phyloP scores from a whole-genome alignment of 2,797 vertebrate genomes.

The Notolepis coatsorum region DNA sequence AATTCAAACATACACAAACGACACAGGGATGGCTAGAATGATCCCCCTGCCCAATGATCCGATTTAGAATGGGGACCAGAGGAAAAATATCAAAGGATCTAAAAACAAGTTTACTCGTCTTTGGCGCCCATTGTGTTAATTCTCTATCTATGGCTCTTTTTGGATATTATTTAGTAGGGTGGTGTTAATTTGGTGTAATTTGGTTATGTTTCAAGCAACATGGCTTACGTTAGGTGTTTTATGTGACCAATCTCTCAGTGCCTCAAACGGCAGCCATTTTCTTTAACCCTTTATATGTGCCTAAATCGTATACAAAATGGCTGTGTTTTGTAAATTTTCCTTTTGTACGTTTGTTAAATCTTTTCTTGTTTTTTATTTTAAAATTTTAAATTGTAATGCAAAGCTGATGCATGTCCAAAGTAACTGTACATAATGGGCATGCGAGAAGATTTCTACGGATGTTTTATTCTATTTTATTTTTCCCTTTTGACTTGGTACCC shows the following conservation, averaged over 20 bases:
- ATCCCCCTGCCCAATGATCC: too few species aligned
- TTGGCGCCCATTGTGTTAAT: too few species aligned
- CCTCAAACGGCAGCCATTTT: slow-evolving; percentile 15
- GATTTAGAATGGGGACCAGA: too few species aligned
- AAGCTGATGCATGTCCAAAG: slow-evolving; percentile 59
- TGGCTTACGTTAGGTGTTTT: background rate
- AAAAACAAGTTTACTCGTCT: too few species aligned
- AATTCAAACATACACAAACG: too few species aligned
- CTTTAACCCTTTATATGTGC: slow-evolving; percentile 20
- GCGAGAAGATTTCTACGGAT: slow-evolving; percentile 63
- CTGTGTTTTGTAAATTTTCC: slow-evolving; percentile 23
- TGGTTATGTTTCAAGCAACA: slow-evolving; percentile 36
- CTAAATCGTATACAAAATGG: slow-evolving; percentile 24
- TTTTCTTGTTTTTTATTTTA: slow-evolving; percentile 24
- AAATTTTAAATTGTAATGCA: slow-evolving; percentile 53
- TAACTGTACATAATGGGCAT: slow-evolving; percentile 70
- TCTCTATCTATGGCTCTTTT: slow-evolving; percentile 17
- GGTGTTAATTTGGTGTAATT: slow-evolving; percentile 25
- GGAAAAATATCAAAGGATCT: too few species aligned
- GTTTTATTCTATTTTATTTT: slow-evolving; percentile 51
- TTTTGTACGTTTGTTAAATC: slow-evolving; percentile 21
- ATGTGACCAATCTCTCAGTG: slow-evolving; percentile 5
- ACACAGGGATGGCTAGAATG: too few species aligned
- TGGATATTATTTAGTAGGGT: background rate
- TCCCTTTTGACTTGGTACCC: slow-evolving; percentile 76